phyloP scores from a whole-genome alignment of 2,888 invertebrate genomes.

The Marronus borbonicus region DNA sequence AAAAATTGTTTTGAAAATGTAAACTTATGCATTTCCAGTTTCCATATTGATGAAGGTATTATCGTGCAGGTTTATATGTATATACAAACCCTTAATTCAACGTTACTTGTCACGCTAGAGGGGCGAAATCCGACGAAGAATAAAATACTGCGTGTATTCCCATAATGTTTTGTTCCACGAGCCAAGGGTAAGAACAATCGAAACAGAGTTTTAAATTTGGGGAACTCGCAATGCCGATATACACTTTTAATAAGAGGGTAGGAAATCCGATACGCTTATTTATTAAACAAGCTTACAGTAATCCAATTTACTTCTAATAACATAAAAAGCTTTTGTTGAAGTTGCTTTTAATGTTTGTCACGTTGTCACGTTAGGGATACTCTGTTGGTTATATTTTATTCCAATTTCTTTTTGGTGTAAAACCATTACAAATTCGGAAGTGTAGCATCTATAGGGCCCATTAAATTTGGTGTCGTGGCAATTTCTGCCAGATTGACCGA shows the following conservation, averaged over 20 bases:
- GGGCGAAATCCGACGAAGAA: slow-evolving; percentile 20
- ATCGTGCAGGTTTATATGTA: slow-evolving; percentile 31
- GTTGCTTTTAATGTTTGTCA: not conserved
- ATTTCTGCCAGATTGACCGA: too few species aligned
- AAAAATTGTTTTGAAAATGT: too few species aligned
- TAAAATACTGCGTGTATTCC: not conserved
- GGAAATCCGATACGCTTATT: slow-evolving; percentile 40
- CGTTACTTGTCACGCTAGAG: slow-evolving; percentile 44
- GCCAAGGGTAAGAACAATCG: slow-evolving; percentile 43
- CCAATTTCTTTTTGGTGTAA: too few species aligned
- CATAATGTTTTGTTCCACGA: not conserved
- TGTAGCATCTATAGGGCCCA: too few species aligned
- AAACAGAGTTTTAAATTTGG: slow-evolving; percentile 20
- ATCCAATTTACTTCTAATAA: slow-evolving; percentile 46
- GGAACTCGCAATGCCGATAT: slow-evolving; percentile 37
- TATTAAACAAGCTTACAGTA: slow-evolving; percentile 37
- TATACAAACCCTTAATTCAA: slow-evolving; percentile 26
- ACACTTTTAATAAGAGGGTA: slow-evolving; percentile 36
- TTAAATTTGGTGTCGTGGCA: too few species aligned
- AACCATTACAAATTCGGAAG: too few species aligned
- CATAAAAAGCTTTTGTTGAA: slow-evolving; percentile 23
- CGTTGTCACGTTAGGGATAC: too few species aligned
- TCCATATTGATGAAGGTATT: too few species aligned
- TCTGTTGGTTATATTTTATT: too few species aligned
- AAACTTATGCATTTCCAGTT: too few species aligned